A percentile compares a stretch with the other conserved stretches of the same genome.
Evolutionary conservation across 2,113 vertebrate species (phyloP).

Genomic region (Capra hircus): DNA sequence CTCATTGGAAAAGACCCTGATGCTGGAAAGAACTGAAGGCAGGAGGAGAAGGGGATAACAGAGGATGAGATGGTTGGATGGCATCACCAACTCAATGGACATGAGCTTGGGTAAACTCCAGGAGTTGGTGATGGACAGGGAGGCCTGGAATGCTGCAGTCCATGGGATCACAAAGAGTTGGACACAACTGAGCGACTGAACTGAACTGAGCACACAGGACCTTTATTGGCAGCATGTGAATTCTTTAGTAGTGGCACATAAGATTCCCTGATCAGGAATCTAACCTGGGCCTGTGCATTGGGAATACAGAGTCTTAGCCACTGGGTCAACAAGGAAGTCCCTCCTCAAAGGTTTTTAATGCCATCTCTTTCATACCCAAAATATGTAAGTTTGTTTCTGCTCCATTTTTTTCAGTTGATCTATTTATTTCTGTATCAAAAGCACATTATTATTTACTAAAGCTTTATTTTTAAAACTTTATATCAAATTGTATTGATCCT

Average conservation of each 20-base stretch:
- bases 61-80: not conserved
- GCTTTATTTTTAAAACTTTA: not conserved
- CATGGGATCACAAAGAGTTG: not conserved
- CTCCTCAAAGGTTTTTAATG: not conserved
- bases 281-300: not conserved
- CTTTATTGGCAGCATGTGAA: not conserved
- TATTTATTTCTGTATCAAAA: not conserved
- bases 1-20: not conserved
- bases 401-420: not conserved
- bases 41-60: fast-evolving
- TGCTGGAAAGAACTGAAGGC: not conserved
- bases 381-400: not conserved
- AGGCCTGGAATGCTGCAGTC: not conserved
- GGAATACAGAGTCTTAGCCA: not conserved
- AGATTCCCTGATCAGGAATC: not conserved
- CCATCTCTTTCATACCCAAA: not conserved
- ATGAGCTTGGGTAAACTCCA: not conserved
- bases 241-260: not conserved
- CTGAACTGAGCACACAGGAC: not conserved
- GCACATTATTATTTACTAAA: not conserved
- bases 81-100: not conserved
- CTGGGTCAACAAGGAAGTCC: not conserved
- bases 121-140: not conserved
- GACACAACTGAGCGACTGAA: not conserved
- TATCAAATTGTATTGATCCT: not conserved